phyloP scores from a whole-genome alignment of 2,113 vertebrate genomes.

The Colaptes auratus region DNA sequence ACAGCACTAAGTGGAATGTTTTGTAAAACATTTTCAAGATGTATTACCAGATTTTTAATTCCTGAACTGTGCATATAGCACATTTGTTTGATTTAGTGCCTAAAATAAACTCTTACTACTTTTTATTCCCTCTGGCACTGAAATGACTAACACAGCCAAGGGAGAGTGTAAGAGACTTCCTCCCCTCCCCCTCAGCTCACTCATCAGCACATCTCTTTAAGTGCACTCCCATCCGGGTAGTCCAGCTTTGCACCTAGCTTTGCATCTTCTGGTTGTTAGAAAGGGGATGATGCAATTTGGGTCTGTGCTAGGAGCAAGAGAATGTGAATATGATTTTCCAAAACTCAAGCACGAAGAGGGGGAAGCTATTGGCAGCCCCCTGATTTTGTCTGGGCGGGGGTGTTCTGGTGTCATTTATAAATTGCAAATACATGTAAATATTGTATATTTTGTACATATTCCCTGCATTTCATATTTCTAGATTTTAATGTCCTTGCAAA shows the following conservation, averaged over 20 bases:
- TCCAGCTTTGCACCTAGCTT: not conserved
- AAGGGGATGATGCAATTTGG: not conserved
- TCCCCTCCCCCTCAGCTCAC: not conserved
- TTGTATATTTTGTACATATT: too few species aligned
- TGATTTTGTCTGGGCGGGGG: too few species aligned
- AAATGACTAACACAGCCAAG: slow-evolving; percentile 21
- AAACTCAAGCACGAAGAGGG: not conserved
- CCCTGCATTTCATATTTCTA: too few species aligned
- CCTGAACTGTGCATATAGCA: not conserved
- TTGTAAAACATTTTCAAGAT: slow-evolving; percentile 39
- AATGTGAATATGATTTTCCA: not conserved
- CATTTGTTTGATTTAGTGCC: slow-evolving; percentile 48
- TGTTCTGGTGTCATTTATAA: too few species aligned
- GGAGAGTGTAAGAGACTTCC: not conserved
- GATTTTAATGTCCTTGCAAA: too few species aligned
- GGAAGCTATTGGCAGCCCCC: too few species aligned
- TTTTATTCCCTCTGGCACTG: slow-evolving; percentile 11
- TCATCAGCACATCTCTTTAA: not conserved
- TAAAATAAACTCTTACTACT: slow-evolving; percentile 49
- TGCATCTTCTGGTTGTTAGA: not conserved
- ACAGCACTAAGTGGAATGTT: not conserved
- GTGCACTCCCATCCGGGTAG: accelerated
- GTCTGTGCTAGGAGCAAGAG: not conserved
- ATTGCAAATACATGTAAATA: too few species aligned
- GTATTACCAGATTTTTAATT: slow-evolving; percentile 42